Conservation (phyloP, 1,140 invertebrate genomes). For the Ips nitidus region DNA sequence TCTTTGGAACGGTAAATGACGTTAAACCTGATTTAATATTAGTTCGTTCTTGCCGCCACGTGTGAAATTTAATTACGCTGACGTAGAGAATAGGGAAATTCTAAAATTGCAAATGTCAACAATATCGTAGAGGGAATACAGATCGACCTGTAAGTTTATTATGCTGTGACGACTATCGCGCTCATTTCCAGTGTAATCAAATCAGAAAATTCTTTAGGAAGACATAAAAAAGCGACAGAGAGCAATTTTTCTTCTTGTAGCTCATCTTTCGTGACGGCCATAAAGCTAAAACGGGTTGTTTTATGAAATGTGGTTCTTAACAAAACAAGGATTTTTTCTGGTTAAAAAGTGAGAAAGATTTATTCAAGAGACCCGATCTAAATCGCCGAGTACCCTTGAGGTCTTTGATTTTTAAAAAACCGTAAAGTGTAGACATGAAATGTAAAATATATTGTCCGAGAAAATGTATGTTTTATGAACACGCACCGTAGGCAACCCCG, state of each 20-base stretch:
- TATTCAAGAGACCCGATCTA: neutral
- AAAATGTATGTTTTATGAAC: neutral
- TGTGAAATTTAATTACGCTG: neutral
- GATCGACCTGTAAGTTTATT: no score
- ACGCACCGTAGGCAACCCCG: neutral
- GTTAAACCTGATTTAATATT: neutral
- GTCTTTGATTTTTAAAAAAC: neutral
- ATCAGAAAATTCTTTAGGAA: neutral
- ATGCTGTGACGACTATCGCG: neutral
- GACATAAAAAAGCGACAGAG: neutral
- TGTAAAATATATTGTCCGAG: neutral
- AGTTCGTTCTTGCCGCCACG: neutral
- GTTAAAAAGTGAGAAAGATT: neutral
- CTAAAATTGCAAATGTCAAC: neutral
- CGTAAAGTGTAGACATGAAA: neutral
- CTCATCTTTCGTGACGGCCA: slow-evolving; percentile 4
- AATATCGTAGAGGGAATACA: neutral
- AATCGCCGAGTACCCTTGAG: neutral
- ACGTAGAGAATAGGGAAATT: neutral
- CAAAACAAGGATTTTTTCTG: neutral
- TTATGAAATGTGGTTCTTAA: slow-evolving; percentile 8
- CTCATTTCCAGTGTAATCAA: neutral
- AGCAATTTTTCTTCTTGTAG: slow-evolving; percentile 5
- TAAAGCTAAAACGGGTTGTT: slow-evolving; percentile 8
- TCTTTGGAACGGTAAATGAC: neutral